A percentile compares a stretch with the other conserved stretches of the same genome.
Evolutionary conservation across 2,888 invertebrate species (phyloP).

Genomic region (Mycalesis mineus): DNA sequence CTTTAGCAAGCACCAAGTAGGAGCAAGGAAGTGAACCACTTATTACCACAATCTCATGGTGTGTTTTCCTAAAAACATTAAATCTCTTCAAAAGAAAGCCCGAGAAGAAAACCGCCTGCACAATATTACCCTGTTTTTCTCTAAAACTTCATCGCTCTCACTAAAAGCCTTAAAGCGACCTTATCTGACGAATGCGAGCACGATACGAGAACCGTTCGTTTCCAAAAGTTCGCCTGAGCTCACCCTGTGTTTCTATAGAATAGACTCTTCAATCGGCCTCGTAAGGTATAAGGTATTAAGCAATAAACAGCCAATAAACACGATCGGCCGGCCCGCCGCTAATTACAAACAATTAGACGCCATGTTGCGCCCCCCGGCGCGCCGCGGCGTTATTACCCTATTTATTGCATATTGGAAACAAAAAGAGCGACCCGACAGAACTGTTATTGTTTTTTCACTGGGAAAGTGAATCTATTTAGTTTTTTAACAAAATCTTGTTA

Average conservation of each 20-base stretch:
- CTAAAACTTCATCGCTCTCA: no score
- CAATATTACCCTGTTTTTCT: no score
- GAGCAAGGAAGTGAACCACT: no score
- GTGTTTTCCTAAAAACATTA: no score
- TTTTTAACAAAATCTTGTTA: neutral
- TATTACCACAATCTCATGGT: no score
- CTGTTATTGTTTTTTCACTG: constrained; percentile 40
- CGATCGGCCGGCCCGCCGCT: constrained; percentile 43
- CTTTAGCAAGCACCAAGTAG: no score
- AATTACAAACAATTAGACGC: constrained; percentile 71
- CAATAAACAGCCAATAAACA: constrained; percentile 73
- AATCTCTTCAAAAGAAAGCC: no score
- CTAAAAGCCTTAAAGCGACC: no score
- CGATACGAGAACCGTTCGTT: neutral
- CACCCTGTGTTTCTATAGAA: constrained; percentile 6
- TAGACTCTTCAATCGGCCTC: constrained; percentile 22
- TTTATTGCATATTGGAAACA: constrained; percentile 69
- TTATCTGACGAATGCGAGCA: no score
- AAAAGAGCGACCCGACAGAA: constrained; percentile 41
- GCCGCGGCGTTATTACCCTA: constrained; percentile 52
- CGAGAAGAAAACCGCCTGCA: no score
- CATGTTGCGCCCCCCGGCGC: constrained; percentile 50
- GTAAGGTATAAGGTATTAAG: constrained; percentile 42
- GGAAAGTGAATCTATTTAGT: neutral
- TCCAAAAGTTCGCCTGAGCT: neutral